Evolutionary conservation across 2,888 invertebrate genomes (phyloP).

Genomic region (Tetramorium bicarinatum): DNA sequence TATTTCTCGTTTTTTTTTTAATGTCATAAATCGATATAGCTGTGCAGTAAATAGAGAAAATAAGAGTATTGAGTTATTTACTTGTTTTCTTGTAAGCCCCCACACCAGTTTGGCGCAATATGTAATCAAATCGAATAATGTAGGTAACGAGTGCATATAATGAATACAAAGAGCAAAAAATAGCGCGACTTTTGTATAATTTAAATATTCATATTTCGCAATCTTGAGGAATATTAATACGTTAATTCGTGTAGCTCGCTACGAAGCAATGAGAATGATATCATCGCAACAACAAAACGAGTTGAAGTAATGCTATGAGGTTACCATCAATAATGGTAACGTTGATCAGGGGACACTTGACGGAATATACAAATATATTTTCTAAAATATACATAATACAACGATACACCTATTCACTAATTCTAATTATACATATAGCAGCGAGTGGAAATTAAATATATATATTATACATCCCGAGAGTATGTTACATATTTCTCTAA

Average conservation of each 20-base stretch:
- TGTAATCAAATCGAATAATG: constrained; percentile 6
- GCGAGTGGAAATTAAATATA: constrained; percentile 7
- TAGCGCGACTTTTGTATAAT: background rate
- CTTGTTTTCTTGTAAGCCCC: constrained; percentile 64
- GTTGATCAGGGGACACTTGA: background rate
- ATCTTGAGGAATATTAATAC: constrained; percentile 5
- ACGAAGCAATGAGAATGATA: constrained; percentile 3
- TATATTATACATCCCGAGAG: background rate
- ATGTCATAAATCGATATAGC: background rate
- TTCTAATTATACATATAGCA: constrained; percentile 12
- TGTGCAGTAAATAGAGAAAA: background rate
- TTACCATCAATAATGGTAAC: background rate
- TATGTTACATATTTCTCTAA: background rate
- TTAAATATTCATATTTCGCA: constrained; percentile 12
- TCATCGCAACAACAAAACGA: background rate
- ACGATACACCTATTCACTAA: background rate
- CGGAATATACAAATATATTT: background rate
- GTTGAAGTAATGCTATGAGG: background rate
- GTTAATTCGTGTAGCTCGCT: constrained; percentile 8
- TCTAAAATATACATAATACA: background rate
- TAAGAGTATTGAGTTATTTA: constrained; percentile 15
- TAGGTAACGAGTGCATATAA: constrained; percentile 9
- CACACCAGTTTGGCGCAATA: constrained; percentile 62
- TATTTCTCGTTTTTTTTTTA: background rate
- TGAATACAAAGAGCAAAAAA: background rate